Conservation (phyloP, 2,888 invertebrate species). For the Esperia sulphurella region DNA sequence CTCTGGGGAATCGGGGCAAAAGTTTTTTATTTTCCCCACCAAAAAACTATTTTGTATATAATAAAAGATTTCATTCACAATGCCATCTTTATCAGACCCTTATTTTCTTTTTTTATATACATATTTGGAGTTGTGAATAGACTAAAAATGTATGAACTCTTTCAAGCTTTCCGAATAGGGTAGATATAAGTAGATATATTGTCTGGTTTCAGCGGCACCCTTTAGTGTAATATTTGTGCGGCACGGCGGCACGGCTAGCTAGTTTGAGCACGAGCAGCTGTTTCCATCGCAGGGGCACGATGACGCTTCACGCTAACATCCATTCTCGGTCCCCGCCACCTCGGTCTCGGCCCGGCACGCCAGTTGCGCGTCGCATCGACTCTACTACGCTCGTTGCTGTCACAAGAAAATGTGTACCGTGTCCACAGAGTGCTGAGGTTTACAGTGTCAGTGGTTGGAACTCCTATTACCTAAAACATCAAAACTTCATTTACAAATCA, state of each 20-base stretch:
- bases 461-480: constrained; percentile 32
- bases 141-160: too few species aligned
- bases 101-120: too few species aligned
- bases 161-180: too few species aligned
- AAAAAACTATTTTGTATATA: too few species aligned
- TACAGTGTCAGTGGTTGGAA: constrained; percentile 56
- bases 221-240: neutral
- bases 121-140: too few species aligned
- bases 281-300: neutral
- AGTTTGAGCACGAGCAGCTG: constrained; percentile 1
- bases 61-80: too few species aligned
- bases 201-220: too few species aligned
- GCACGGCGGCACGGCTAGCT: neutral
- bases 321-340: constrained; percentile 41
- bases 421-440: constrained; percentile 56
- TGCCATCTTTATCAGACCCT: too few species aligned
- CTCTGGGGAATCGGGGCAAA: too few species aligned
- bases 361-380: constrained; percentile 63
- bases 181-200: neutral
- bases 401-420: constrained; percentile 57
- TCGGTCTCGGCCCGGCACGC: constrained; percentile 29
- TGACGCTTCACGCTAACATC: constrained; percentile 7
- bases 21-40: too few species aligned
- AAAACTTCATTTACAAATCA: constrained; percentile 19
- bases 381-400: constrained; percentile 52